Evolutionary conservation across 2,797 vertebrate species (phyloP), one percentile per base, ranked within the genome.

Genomic region (Schizopygopsis pylzovi): DNA sequence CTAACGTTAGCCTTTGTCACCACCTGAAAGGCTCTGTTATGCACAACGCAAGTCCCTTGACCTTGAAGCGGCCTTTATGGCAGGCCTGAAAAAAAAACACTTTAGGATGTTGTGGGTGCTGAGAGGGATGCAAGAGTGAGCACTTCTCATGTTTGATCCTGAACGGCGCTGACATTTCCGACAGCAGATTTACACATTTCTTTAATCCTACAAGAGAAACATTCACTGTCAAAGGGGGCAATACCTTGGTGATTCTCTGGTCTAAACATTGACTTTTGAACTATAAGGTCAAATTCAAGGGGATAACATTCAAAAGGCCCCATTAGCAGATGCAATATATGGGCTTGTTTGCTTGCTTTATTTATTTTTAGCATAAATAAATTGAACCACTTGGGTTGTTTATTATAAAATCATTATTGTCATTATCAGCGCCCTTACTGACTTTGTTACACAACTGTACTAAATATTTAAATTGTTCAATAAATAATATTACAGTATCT

Each of bases 191-290:
- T 85, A 79, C 72, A 84, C 70, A 88, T 63, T 52, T 49, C 83
- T 89, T 88, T 87, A 88, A 90, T 88, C 85, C 79, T 85, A 86
- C 86, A 90, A 90, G 82, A 70, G 78, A 85, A 89, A 89, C 37
- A 73, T 47, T 76, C 52, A 87, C 77, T 81, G 85, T 87, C 85
- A 85, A 83, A 80, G 63, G 41, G 54, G 79, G 77, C 59, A 33
- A 84, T 85, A 85, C 56, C 78, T 86, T 81, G n/a, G 72, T 61
- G 47, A 68, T 70, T 81, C 65, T 79, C 43, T 33, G 33, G 33
- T 33, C 33, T n/a, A 56, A 76, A 82, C 41, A 80, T 22, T 81
- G 67, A 75, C 39, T 47, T 67, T 49, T 9, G 20, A 68, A 72
- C 6, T 39, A 33, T 41, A 16, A 67, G 59, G 59, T 54, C 33